Evolutionary conservation across 2,888 invertebrate genomes (phyloP).

Genomic region (Lasioglossum zephyrum): DNA sequence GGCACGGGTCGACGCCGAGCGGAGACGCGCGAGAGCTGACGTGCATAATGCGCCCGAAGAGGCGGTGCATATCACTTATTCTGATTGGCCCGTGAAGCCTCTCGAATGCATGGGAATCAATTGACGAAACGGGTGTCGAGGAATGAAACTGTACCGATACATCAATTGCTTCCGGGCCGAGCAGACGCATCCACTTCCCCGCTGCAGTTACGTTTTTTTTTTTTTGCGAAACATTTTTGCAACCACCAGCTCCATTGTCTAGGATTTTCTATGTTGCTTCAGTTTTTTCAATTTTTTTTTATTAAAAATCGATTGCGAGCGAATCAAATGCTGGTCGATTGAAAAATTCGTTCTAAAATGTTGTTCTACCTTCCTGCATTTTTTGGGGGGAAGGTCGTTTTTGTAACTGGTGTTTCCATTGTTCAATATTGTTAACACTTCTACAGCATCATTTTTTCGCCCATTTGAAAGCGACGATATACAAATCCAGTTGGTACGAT

Average conservation of each 20-base stretch:
- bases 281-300: background rate
- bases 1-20: conserved; percentile 34
- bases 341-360: background rate
- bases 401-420: background rate
- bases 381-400: background rate
- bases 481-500: too few species aligned
- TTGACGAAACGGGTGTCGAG: conserved; percentile 52
- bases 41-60: conserved; percentile 60
- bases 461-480: background rate
- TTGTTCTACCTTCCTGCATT: background rate
- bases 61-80: conserved; percentile 72
- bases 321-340: too few species aligned
- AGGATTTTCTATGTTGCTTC: too few species aligned
- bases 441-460: background rate
- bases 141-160: conserved; percentile 49
- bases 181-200: conserved; percentile 34
- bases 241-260: background rate
- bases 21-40: conserved; percentile 27
- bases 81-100: conserved; percentile 71
- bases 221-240: background rate
- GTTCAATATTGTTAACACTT: background rate
- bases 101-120: conserved; percentile 64
- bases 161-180: conserved; percentile 27
- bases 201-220: background rate
- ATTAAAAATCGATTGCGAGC: background rate